These are phyloP conservation scores for Neomicropteryx cornuta DNA, from an alignment of 1,140 invertebrate species.

Conservation along the genomic window DNA sequence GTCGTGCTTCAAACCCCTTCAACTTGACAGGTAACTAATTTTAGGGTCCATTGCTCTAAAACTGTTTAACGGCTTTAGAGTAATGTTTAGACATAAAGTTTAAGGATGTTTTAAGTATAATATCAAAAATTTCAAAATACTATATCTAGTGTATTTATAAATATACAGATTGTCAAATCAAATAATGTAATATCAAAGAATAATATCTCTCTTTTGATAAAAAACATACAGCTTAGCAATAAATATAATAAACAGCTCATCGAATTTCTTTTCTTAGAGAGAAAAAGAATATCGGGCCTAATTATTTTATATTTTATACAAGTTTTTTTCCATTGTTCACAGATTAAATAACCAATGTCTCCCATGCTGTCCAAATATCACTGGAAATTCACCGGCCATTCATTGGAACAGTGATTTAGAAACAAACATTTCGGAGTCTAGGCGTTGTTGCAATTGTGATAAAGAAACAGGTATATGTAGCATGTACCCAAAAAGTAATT, in stretches of 20 bases:
- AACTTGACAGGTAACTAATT: constrained; percentile 43
- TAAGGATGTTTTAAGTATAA: no score
- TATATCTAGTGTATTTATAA: no score
- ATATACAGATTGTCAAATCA: no score
- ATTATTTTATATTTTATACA: background rate
- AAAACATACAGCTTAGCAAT: constrained; percentile 2
- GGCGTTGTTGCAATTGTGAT: constrained; percentile 50
- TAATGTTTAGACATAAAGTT: no score
- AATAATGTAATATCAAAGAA: no score
- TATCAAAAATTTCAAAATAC: no score
- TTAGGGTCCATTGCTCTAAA: no score
- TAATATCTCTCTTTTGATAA: no score
- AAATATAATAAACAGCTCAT: no score
- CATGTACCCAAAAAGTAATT: no score
- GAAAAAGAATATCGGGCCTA: background rate
- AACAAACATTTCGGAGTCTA: constrained; percentile 27
- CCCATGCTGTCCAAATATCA: constrained; percentile 47
- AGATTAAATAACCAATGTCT: constrained; percentile 60
- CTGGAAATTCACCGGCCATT: constrained; percentile 23
- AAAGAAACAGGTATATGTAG: constrained; percentile 53
- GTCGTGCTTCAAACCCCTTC: constrained; percentile 50
- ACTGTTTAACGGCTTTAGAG: no score
- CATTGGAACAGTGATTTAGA: constrained; percentile 25
- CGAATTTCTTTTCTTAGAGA: constrained; percentile 8
- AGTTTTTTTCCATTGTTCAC: constrained; percentile 11